Evolutionary conservation across 2,113 vertebrate species (phyloP), one percentile per base, ranked within the genome.

Genomic region (Erinaceus europaeus): DNA sequence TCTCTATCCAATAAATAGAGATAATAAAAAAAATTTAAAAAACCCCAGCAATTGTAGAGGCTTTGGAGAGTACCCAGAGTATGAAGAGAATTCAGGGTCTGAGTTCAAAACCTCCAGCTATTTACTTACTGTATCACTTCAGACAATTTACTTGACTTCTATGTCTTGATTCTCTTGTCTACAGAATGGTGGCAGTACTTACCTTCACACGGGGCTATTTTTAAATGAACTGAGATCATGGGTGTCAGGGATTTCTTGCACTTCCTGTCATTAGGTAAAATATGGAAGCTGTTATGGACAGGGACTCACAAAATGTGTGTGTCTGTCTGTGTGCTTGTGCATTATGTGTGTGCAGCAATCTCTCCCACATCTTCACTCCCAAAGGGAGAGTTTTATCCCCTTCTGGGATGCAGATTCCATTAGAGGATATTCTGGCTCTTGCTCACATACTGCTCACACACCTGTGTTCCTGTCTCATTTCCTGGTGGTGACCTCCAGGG

Each of bases 211-310:
- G 4, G 38, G 53, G 23, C 11, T 23, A 1, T 76, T 50, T 38
- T 34, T 48, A 20, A 32, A 27, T 46, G 62, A 38, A 79, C 36
- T 4, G 23, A 87, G 67, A 25, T 21, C 29, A 17, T 4, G 46
- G 0, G 13, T 52, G 42, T 20, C 0, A 0, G 9, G 59, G 1
- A 11, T 7, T 23, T 27, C 44, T 21, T 50, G 3, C 0, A 0
- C 50, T 25, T 62, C 17, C 75, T 15, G 17, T 17, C 10, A 1
- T 20, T 18, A 50, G 9, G 32, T 21, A 15, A 50, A 59, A 53
- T 2, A 0, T 20, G 55, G 52, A 68, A 25, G 21, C 23, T 25
- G 2, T 27, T 14, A 2, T 8, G 6, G 23, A 20, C 2, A 23
- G 6, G 7, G 3, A 17, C 50, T 84, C 83, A 34, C 57, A 57